Conservation (phyloP, 1,140 invertebrate species). For the Eumeta japonica region DNA sequence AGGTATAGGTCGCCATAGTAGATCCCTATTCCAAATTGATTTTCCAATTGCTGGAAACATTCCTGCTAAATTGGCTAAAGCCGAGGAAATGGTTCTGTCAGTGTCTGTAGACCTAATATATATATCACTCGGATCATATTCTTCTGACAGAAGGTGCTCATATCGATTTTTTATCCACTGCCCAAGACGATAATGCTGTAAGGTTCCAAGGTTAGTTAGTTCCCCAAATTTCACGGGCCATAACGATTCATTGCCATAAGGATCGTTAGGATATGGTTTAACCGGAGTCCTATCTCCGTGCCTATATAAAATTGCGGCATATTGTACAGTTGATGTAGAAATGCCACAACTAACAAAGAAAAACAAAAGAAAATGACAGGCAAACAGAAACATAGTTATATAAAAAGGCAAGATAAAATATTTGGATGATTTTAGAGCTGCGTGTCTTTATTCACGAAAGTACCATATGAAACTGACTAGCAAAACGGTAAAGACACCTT, state of each 20-base stretch:
- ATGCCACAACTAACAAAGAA: no score
- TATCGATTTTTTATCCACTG: constrained; percentile 75
- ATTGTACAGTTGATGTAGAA: no score
- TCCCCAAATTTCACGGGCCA: constrained; percentile 80
- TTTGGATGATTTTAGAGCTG: no score
- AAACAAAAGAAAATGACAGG: no score
- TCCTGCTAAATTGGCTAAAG: constrained; percentile 74
- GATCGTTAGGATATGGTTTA: constrained; percentile 74
- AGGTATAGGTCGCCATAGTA: constrained; percentile 88
- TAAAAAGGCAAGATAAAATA: no score
- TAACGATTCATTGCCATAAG: constrained; percentile 63
- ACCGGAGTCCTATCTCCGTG: constrained; percentile 84
- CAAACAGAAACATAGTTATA: no score
- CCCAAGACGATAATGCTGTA: constrained; percentile 76
- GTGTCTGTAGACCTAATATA: constrained; percentile 77
- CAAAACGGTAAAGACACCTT: no score
- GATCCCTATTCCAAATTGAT: constrained; percentile 66
- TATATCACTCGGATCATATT: constrained; percentile 62
- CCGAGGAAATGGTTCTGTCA: constrained; percentile 89
- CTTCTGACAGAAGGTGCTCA: constrained; percentile 50
- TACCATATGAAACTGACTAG: no score
- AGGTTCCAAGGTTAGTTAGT: constrained; percentile 76
- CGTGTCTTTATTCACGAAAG: no score
- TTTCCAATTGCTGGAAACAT: constrained; percentile 66
- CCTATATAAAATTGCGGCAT: constrained; percentile 61